Conservation (phyloP, 2,113 vertebrate species). For the Lontra canadensis region DNA sequence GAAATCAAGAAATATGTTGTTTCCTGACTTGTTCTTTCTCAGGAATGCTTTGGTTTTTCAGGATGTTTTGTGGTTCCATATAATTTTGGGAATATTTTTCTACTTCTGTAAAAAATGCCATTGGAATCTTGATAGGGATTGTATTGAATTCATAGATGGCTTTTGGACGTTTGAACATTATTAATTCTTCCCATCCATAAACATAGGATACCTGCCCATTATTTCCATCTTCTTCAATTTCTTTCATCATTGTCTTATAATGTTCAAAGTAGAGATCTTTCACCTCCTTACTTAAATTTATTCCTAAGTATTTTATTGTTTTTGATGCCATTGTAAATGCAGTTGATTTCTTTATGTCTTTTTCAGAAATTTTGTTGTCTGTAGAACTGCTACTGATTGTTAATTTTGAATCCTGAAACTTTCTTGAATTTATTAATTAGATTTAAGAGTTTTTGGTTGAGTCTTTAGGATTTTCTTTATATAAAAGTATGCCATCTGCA, state of each 20-base stretch:
- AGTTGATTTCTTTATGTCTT: background rate
- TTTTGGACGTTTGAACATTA: background rate
- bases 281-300: background rate
- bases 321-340: background rate
- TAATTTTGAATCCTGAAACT: background rate
- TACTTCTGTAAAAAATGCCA: background rate
- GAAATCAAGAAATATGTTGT: background rate
- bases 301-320: background rate
- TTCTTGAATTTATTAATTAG: background rate
- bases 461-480: background rate
- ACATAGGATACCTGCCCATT: background rate
- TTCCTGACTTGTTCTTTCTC: background rate
- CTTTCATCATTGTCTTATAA: background rate
- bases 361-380: background rate
- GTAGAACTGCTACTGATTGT: background rate
- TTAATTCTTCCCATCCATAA: background rate
- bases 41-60: background rate
- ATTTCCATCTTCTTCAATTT: background rate
- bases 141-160: background rate
- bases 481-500: background rate
- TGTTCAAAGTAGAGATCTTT: background rate
- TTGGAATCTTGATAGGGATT: background rate
- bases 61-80: background rate
- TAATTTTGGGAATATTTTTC: background rate
- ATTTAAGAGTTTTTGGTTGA: background rate